Evolutionary conservation across 2,113 vertebrate species (phyloP).

Genomic region (Passer montanus): DNA sequence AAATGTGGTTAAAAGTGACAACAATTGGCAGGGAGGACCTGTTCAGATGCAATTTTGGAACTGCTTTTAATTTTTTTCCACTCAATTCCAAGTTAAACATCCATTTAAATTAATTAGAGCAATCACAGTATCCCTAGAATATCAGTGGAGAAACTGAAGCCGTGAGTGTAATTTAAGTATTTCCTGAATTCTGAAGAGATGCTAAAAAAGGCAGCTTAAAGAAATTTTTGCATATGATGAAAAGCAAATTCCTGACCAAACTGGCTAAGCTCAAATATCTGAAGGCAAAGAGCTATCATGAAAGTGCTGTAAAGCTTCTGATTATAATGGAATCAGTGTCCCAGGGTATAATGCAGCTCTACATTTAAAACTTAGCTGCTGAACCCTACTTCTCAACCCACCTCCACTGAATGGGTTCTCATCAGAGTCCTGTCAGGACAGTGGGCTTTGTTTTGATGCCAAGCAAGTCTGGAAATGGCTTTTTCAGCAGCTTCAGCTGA

Average conservation of each 20-base stretch:
- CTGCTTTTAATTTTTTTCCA: conserved; percentile 16
- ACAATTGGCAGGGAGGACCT: neutral
- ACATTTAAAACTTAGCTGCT: neutral
- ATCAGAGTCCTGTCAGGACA: neutral
- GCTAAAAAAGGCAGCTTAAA: neutral
- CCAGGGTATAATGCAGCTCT: conserved; percentile 10
- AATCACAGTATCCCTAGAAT: neutral
- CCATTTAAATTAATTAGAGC: conserved; percentile 41
- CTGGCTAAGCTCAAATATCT: neutral
- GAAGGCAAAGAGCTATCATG: neutral
- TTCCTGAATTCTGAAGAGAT: neutral
- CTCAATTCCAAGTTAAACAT: neutral
- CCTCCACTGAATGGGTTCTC: neutral
- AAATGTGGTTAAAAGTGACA: neutral
- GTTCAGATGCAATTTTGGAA: conserved; percentile 10
- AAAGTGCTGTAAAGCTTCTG: conserved; percentile 3
- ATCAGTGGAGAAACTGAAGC: neutral
- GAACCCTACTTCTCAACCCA: neutral
- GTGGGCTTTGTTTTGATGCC: conserved; percentile 3
- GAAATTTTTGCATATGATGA: neutral
- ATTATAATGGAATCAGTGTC: conserved; percentile 1
- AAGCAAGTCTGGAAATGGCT: neutral
- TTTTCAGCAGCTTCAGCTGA: conserved; percentile 10
- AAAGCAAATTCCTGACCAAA: conserved; percentile 3
- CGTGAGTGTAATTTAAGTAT: neutral